A percentile compares a stretch with the other conserved stretches of the same genome.
These are phyloP conservation scores for Semotilus atromaculatus DNA, from an alignment of 2,797 vertebrate species.

Conservation along the genomic window DNA sequence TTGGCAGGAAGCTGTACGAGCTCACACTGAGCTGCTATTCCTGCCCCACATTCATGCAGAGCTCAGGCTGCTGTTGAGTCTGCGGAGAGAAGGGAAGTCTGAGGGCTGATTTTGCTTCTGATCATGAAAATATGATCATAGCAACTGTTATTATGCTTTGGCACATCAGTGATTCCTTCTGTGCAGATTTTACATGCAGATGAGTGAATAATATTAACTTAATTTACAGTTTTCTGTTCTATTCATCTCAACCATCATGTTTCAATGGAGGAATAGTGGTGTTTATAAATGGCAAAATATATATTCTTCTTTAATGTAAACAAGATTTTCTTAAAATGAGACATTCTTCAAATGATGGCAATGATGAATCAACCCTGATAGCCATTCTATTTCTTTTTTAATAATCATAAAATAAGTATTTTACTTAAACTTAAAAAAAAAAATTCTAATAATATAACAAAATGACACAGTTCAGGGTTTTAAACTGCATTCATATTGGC, in stretches of 20 bases:
- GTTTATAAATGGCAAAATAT: background rate
- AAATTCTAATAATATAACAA: background rate
- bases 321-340: background rate
- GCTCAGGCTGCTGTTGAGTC: slow-evolving; percentile 47
- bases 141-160: slow-evolving; percentile 18
- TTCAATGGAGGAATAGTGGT: background rate
- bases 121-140: slow-evolving; percentile 32
- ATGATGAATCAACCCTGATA: too few relatives aligned
- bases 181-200: background rate
- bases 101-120: slow-evolving; percentile 8
- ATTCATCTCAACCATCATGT: background rate
- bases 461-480: background rate
- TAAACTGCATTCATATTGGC: background rate
- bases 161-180: slow-evolving; percentile 11
- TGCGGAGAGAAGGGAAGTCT: slow-evolving; percentile 19
- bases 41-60: slow-evolving; percentile 49
- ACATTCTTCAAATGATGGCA: background rate
- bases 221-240: slow-evolving; percentile 9
- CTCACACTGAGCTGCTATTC: slow-evolving; percentile 50
- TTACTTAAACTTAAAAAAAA: too few relatives aligned
- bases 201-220: slow-evolving; percentile 6
- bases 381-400: too few relatives aligned
- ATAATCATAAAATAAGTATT: too few relatives aligned
- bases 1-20: slow-evolving; percentile 48
- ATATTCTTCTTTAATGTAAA: background rate